Conservation (phyloP, 2,888 invertebrate genomes). For the Schizaphis graminum region DNA sequence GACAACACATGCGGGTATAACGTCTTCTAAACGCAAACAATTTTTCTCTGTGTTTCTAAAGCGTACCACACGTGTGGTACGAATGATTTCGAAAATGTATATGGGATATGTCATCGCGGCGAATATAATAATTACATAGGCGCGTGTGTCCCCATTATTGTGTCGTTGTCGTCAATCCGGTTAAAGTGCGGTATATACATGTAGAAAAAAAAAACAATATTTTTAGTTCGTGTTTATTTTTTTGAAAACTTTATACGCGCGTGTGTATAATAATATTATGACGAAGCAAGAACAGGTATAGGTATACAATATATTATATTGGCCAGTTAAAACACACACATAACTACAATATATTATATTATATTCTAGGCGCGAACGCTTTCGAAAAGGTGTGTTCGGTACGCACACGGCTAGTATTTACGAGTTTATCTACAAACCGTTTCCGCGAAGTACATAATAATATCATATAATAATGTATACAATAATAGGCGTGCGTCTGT, state of each 20-base stretch:
- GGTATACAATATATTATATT: not conserved
- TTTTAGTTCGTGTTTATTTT: not conserved
- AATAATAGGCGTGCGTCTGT: not conserved
- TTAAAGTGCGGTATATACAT: not conserved
- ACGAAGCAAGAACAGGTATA: not conserved
- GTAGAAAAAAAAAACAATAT: not conserved
- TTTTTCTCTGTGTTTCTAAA: not conserved
- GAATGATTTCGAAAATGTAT: not conserved
- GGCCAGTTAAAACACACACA: not conserved
- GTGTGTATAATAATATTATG: not conserved
- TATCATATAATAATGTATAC: not conserved
- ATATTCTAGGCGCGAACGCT: constrained; percentile 41
- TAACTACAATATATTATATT: not conserved
- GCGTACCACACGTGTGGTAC: not conserved
- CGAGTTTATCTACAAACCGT: not conserved
- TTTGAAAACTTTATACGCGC: not conserved
- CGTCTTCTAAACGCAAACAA: too few species aligned
- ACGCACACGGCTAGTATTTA: not conserved
- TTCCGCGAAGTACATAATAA: not conserved
- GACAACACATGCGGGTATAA: too few species aligned
- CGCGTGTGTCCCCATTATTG: not conserved
- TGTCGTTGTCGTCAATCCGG: not conserved
- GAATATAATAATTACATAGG: not conserved
- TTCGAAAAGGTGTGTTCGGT: constrained; percentile 29
- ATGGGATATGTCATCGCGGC: not conserved